Evolutionary conservation across 2,797 vertebrate species (phyloP), one percentile per base, ranked within the genome.

Genomic region (Enteromius radiatus): DNA sequence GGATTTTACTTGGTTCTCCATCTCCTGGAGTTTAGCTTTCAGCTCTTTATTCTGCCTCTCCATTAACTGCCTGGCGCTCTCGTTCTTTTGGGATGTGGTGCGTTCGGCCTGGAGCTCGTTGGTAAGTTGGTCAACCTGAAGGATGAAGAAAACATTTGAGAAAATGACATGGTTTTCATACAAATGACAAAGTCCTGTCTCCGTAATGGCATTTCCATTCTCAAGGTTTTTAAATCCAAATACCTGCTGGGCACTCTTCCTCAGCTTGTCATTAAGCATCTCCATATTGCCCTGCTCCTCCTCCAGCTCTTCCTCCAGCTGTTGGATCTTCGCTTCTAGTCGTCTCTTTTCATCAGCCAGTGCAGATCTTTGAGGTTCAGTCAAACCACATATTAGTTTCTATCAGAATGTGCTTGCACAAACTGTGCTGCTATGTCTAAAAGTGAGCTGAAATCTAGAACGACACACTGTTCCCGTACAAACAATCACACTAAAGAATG

Each of bases 301-400:
- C 84, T 99, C 98, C 87, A 99, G 92, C 88, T 99, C 98, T 89
- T 99, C 98, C 90, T 99, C 97, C 88, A 99, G 90, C 54, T 97
- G 97, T 10, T 93, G 84, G 54, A 99, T 96, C 91, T 97, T 96
- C 0, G 94, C 89, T 43, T 99, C 98, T 89, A 99, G 91, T 3
- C 97, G 97, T 0, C 98, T 95, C 77, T 97, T 98, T 67, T 99
- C 98, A 0, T 99, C 98, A 31, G 96, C 94, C 52, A 96, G 92
- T 11, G 96, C 87, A 0, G 94, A 96, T 88, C 98, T 99, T 77
- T 47, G 10, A 33, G 2, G 47, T 54, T 54, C 17, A 61, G 28
- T 59, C n/a, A 84, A 23, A 49, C 36, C 28, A 65, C 15, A 67
- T 7, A 68, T 80, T 63, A 84, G n/a, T 28, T 47, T 64, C 36